phyloP scores from a whole-genome alignment of 1,140 invertebrate species.

The Ericerus pela region DNA sequence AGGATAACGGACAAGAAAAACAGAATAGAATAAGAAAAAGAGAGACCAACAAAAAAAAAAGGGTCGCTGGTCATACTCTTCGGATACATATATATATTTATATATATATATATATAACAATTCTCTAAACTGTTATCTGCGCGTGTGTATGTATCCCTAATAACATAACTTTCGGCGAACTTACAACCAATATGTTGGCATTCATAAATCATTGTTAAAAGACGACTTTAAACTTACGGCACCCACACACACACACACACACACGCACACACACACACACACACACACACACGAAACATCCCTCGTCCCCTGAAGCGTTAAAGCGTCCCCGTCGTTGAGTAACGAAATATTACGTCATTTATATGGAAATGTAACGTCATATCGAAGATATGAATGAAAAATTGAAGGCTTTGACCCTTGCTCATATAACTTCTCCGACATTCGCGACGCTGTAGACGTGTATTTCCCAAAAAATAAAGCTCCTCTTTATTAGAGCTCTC shows the following conservation, averaged over 20 bases:
- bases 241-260: too few relatives aligned
- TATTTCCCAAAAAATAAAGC: too few relatives aligned
- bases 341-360: slow-evolving; percentile 12
- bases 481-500: too few relatives aligned
- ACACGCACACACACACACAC: too few relatives aligned
- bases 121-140: slow-evolving; percentile 5
- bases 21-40: too few relatives aligned
- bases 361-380: slow-evolving; percentile 11
- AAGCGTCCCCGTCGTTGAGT: background rate
- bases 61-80: slow-evolving; percentile 2
- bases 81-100: too few relatives aligned
- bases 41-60: too few relatives aligned
- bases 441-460: too few relatives aligned
- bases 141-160: too few relatives aligned
- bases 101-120: background rate
- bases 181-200: slow-evolving; percentile 9
- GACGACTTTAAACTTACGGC: slow-evolving; percentile 4
- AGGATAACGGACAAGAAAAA: too few relatives aligned
- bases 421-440: background rate
- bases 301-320: slow-evolving; percentile 4
- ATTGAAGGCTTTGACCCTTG: slow-evolving; percentile 7
- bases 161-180: slow-evolving; percentile 10
- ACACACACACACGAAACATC: too few relatives aligned
- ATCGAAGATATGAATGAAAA: slow-evolving; percentile 11
- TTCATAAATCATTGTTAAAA: slow-evolving; percentile 11